phyloP scores from a whole-genome alignment of 1,140 invertebrate genomes.

The Calephelis nemesis region DNA sequence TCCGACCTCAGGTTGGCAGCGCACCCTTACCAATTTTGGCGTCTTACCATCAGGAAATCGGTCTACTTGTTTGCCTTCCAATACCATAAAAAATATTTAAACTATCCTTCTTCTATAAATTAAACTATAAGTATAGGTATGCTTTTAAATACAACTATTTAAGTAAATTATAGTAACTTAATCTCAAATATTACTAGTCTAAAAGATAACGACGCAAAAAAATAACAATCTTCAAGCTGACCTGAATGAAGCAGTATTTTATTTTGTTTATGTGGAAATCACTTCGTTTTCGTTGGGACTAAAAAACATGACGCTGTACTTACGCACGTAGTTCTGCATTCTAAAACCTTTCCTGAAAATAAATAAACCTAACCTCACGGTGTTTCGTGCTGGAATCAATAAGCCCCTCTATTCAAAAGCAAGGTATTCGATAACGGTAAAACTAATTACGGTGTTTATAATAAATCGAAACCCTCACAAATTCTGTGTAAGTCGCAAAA shows the following conservation, averaged over 20 bases:
- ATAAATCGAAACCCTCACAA: constrained; percentile 67
- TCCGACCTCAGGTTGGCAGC: too few species aligned
- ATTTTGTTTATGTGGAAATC: not conserved
- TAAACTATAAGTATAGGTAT: too few species aligned
- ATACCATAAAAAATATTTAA: too few species aligned
- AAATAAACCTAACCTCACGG: constrained; percentile 54
- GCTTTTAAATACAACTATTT: too few species aligned
- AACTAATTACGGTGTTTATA: constrained; percentile 69
- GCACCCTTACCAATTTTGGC: too few species aligned
- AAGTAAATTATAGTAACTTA: too few species aligned
- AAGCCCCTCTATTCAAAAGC: constrained; percentile 55
- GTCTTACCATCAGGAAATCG: too few species aligned
- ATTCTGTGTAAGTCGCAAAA: constrained; percentile 58
- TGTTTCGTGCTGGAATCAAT: constrained; percentile 47
- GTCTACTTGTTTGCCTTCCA: too few species aligned
- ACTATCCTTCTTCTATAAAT: too few species aligned
- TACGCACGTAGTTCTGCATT: constrained; percentile 18
- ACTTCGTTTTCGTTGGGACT: not conserved
- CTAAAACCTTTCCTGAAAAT: constrained; percentile 17
- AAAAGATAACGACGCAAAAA: not conserved
- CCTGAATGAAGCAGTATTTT: not conserved
- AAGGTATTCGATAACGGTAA: constrained; percentile 69
- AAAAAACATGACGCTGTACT: not conserved
- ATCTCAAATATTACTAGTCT: not conserved
- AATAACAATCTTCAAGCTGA: not conserved